Conservation (phyloP, 2,888 invertebrate species). For the Euzetes globulus region DNA sequence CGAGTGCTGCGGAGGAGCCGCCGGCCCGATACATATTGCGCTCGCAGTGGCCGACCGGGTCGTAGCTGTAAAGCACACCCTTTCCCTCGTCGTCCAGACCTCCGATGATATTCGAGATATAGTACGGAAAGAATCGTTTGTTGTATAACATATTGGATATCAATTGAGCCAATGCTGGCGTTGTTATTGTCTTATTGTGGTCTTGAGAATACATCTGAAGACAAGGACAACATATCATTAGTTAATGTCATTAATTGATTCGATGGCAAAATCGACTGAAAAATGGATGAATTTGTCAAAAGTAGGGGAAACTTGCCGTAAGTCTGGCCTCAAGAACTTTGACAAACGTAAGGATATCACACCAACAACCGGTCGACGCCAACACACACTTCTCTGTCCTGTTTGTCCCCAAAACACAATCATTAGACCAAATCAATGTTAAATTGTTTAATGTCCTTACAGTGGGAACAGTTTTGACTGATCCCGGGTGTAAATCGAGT, state of each 20-base stretch:
- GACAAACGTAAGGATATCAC: constrained; percentile 85
- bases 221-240: no score
- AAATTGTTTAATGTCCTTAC: no score
- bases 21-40: constrained; percentile 73
- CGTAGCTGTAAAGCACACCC: constrained; percentile 91
- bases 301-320: constrained; percentile 54
- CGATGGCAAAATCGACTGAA: no score
- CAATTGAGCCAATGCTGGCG: constrained; percentile 90
- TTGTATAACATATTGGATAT: constrained; percentile 90
- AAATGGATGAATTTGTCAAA: no score
- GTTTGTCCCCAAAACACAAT: constrained; percentile 3
- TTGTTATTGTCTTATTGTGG: constrained; percentile 84
- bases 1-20: constrained; percentile 68
- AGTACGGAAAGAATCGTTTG: constrained; percentile 96
- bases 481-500: constrained; percentile 77
- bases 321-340: constrained; percentile 72
- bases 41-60: constrained; percentile 93
- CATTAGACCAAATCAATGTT: no score
- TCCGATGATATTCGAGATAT: constrained; percentile 86
- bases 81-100: constrained; percentile 83
- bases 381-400: constrained; percentile 71
- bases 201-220: constrained; percentile 80
- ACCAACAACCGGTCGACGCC: constrained; percentile 96
- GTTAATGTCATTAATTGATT: neutral
- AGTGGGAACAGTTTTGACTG: constrained; percentile 78